Percentiles rank a stretch among this genome's conserved stretches.
Conservation (phyloP, 2,888 invertebrate species). For the Aporophyla nigra region DNA sequence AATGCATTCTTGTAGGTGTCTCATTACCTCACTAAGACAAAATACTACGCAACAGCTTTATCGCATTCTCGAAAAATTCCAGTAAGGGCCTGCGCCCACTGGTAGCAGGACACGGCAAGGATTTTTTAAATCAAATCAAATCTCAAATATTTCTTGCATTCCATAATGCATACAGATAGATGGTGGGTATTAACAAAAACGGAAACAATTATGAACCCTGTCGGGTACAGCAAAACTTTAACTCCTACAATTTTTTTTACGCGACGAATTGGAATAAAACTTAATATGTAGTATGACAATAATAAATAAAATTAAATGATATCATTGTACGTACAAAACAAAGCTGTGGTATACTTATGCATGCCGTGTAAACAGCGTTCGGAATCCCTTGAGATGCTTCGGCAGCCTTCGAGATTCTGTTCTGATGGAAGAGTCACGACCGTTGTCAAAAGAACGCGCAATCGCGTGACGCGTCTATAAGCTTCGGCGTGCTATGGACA, state of each 20-base stretch:
- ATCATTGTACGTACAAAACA: too few species aligned
- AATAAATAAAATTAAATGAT: too few species aligned
- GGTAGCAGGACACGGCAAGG: too few species aligned
- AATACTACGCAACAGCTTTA: background rate
- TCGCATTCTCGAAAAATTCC: background rate
- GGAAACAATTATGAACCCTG: too few species aligned
- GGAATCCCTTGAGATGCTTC: background rate
- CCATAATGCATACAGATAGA: too few species aligned
- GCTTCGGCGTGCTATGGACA: background rate
- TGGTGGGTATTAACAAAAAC: too few species aligned
- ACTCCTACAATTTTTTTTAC: too few species aligned
- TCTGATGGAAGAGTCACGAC: background rate
- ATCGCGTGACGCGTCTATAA: background rate
- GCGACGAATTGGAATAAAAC: too few species aligned
- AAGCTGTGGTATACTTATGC: background rate
- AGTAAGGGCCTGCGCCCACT: background rate
- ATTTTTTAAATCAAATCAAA: too few species aligned
- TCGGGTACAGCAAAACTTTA: too few species aligned
- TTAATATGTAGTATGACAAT: too few species aligned
- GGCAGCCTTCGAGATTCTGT: background rate
- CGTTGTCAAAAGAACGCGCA: background rate
- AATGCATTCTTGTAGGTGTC: background rate
- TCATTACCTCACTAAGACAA: background rate
- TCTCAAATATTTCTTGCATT: too few species aligned
- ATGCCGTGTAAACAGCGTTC: background rate